Evolutionary conservation across 1,140 invertebrate species (phyloP).

Genomic region (Tenebrio molitor): DNA sequence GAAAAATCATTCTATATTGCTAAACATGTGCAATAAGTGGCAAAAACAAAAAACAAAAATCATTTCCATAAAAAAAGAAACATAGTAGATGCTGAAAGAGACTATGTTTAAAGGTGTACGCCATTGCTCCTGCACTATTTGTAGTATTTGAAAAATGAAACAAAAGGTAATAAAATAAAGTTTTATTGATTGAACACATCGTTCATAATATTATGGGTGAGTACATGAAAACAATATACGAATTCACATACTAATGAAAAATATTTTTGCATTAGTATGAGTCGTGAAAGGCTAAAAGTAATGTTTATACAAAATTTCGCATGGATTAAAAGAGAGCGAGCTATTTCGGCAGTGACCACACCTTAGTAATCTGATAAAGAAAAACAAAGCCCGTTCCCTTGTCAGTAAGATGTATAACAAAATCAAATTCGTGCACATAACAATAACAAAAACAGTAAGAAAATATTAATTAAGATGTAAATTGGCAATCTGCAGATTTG

Average conservation of each 20-base stretch:
- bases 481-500: not conserved
- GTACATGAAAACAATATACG: not conserved
- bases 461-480: too few relatives aligned
- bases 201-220: not conserved
- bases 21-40: conserved; percentile 20
- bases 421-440: conserved; percentile 8
- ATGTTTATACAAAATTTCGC: conserved; percentile 14
- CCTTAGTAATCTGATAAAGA: too few relatives aligned
- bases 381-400: conserved; percentile 6
- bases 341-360: conserved; percentile 22
- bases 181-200: conserved; percentile 53
- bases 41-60: conserved; percentile 25
- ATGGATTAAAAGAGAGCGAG: conserved; percentile 9
- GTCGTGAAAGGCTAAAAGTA: not conserved
- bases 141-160: conserved; percentile 46
- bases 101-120: not conserved
- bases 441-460: not conserved
- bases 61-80: conserved; percentile 7
- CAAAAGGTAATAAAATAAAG: conserved; percentile 49
- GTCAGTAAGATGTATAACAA: not conserved
- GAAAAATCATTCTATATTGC: conserved; percentile 42
- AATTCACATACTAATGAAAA: not conserved
- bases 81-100: conserved; percentile 7
- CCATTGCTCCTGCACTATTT: not conserved
- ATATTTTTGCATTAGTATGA: not conserved